Base-by-base conservation (phyloP, 2,888 invertebrate genomes). In the Micropterix aruncella region DNA sequence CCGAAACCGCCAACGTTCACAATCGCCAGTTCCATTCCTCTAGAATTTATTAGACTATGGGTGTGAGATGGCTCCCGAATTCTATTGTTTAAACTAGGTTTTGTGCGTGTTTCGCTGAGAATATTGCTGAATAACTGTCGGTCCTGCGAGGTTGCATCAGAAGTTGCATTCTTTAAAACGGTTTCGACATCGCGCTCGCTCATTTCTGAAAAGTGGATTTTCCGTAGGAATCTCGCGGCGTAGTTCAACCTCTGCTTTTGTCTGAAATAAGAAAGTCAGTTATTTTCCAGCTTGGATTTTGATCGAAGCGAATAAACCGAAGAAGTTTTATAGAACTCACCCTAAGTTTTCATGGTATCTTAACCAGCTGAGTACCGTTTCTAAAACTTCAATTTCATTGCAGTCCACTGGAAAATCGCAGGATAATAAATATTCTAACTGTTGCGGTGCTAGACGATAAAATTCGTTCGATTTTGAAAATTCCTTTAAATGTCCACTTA, bases 1-100 rank as follows among this genome's bases (percentile, higher is more conserved):
- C 77, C 75, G 56, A 83, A 83, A 1, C 83, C 83, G 1, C 83
- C 83, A 37, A 81, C 73, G 60, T 79, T 79, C 14, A 83, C 67
- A 17, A 83, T 61, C 1, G 80, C 79, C 52, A 78, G 60, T 55
- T 80, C 77, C 76, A 80, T 80, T 38, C 82, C 83, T 40, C 82
- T 60, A 2, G 75, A 74, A 55, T 81, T 82, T 16, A 75, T 65
- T 48, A 79, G 60, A 41, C 53, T 55, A 49, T 53, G 50, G 17
- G 52, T 47, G 12, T 50, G 43, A 19, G 48, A 41, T 1, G 49
- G 38, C n/a, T 48, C 43, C 3, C 18, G 19, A 7, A 44, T 18
- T 4, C 37, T 38, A 2, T 45, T 16, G 16, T 47, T 46, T 18
- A 49, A 18, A 41, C 49, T 49, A 5, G 51, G 54, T 50, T 59